A percentile compares a stretch with the other conserved stretches of the same genome.
Evolutionary conservation across 2,113 vertebrate species (phyloP).

Genomic region (Otolemur garnettii): DNA sequence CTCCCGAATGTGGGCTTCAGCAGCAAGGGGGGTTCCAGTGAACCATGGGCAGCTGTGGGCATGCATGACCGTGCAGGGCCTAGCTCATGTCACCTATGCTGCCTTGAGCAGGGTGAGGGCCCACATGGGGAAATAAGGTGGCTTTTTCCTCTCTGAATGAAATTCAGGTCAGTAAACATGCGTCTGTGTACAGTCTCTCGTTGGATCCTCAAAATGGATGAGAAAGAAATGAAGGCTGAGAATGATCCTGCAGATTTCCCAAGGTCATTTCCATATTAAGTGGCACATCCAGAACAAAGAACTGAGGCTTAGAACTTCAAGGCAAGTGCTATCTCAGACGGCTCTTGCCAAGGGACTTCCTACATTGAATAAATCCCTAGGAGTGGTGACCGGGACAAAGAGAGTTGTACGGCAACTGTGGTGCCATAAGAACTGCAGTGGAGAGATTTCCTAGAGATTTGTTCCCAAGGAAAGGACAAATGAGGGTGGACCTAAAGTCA

Average conservation of each 20-base stretch:
- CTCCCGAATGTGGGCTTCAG: background rate
- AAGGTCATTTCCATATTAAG: background rate
- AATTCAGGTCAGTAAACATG: background rate
- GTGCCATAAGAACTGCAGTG: rapidly evolving
- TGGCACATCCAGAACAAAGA: background rate
- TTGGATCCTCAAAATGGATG: background rate
- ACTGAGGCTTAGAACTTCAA: background rate
- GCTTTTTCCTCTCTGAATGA: background rate
- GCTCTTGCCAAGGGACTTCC: background rate
- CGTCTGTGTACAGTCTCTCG: background rate
- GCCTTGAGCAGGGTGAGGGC: background rate
- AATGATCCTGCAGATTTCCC: background rate
- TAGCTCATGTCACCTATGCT: background rate
- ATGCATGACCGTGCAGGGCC: background rate
- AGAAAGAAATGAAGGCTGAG: slow-evolving; percentile 2
- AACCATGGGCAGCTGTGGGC: too few species aligned
- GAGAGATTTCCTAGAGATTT: background rate
- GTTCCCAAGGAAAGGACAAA: background rate
- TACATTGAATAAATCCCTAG: background rate
- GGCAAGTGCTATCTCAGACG: background rate
- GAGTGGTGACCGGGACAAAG: background rate
- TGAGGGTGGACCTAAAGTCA: background rate
- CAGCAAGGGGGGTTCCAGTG: too few species aligned
- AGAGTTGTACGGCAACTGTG: rapidly evolving
- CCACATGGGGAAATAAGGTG: background rate